Base-by-base conservation (phyloP, 2,113 vertebrate species). In the Oncorhynchus gorbuscha region DNA sequence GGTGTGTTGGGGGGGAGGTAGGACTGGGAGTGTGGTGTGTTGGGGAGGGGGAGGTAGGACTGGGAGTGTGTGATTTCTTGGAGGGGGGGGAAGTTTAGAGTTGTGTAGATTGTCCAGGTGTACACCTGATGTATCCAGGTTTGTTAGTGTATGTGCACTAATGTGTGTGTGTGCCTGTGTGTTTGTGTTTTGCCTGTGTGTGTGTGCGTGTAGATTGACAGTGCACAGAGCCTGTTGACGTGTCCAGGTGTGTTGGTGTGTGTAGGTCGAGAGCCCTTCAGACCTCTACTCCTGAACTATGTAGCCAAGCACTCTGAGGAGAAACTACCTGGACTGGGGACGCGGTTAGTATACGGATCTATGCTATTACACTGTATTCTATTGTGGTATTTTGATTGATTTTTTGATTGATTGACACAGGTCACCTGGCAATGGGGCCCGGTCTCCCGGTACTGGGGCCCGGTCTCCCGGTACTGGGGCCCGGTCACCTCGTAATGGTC, bases 201-300 rank as follows among this genome's bases (percentile, higher is more conserved):
- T 30, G 7, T 28, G 28, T 35, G 12, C 22, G 69, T 79, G 9
- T 39, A 98, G 97, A 95, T 98, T 0, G 95, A 97, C 85, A 95
- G 85, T 22, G 89, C 96, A 71, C 96, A 96, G 77, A 92, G 82
- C 24, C 86, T 98, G 55, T 86, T 96, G n/a, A 91, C 90, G 2
- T 92, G 94, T 77, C 93, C 96, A 20, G 91, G 14, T 0, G 64
- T 95, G 77, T 81, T 98, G 80, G 92, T 98, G 69, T 97, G 96
- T 3, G 95, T 94, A 0, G 95, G 96, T 0, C 89, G 92, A 0
- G 96, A 98, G 82, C 85, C 94, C 0, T 95, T 97, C 81, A 96
- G 94, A 68, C 93, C 94, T 0, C 45, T 91, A 3, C 82, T 90
- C 2, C 39, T 81, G 62, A 95, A 96, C 80, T 91, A 88, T 3